Evolutionary conservation across 2,888 invertebrate species (phyloP).

Genomic region (Ormyrus thymus): DNA sequence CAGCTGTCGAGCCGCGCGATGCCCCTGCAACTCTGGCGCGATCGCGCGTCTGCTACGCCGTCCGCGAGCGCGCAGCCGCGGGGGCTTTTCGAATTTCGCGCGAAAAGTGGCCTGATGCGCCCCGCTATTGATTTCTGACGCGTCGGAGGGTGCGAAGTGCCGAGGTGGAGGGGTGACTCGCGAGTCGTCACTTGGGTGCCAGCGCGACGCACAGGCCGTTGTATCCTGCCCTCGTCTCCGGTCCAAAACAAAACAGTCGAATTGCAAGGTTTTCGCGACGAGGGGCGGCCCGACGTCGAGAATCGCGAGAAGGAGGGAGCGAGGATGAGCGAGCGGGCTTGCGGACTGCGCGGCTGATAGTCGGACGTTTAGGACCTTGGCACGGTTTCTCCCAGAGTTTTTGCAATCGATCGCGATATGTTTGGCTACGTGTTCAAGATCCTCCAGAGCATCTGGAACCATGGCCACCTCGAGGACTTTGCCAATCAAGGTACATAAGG

Average conservation of each 20-base stretch:
- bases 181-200: neutral
- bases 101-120: constrained; percentile 62
- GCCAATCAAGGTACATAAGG: constrained; percentile 36
- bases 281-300: neutral
- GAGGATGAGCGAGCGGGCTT: constrained; percentile 9
- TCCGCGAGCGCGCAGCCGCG: constrained; percentile 14
- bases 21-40: neutral
- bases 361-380: too few relatives aligned
- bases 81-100: constrained; percentile 49
- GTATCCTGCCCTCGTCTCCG: neutral
- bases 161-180: constrained; percentile 22
- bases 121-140: constrained; percentile 59
- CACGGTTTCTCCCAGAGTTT: too few relatives aligned
- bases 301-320: too few relatives aligned
- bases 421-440: constrained; percentile 53
- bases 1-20: neutral
- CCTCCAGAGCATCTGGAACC: constrained; percentile 52
- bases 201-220: neutral
- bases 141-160: constrained; percentile 45
- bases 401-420: constrained; percentile 21
- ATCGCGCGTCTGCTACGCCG: neutral
- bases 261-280: neutral
- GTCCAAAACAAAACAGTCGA: neutral
- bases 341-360: neutral
- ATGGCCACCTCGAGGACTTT: constrained; percentile 51